phyloP scores from a whole-genome alignment of 2,797 vertebrate species.

The Sarcophilus harrisii region DNA sequence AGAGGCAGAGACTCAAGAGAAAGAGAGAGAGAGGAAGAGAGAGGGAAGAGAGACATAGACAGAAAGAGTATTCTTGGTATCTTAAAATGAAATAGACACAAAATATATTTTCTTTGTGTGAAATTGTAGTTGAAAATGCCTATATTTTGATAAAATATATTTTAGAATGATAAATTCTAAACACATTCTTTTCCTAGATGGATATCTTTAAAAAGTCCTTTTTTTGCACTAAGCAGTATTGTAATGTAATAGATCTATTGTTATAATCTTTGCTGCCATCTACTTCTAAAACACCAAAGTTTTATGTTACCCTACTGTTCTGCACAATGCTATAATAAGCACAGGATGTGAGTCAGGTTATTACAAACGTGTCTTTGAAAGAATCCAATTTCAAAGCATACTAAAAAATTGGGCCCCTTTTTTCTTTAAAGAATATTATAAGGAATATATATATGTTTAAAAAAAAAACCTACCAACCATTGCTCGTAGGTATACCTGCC shows the following conservation, averaged over 20 bases:
- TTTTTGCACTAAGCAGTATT: background rate
- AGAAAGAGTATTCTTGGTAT: background rate
- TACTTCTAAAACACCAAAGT: background rate
- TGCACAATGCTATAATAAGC: background rate
- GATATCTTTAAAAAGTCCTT: background rate
- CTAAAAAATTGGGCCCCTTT: background rate
- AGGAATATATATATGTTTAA: background rate
- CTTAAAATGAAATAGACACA: background rate
- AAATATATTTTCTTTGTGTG: background rate
- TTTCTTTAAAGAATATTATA: background rate
- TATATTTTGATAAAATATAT: background rate
- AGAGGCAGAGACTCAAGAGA: too few relatives aligned
- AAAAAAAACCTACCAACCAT: background rate
- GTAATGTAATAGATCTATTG: background rate
- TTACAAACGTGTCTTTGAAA: constrained; percentile 38
- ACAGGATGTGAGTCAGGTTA: constrained; percentile 74
- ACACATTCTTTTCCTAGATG: background rate
- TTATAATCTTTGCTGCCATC: background rate
- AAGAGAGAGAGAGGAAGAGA: too few relatives aligned
- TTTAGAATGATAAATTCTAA: background rate
- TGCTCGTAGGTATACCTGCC: background rate
- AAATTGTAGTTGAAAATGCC: background rate
- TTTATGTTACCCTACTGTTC: background rate
- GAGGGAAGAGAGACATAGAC: too few relatives aligned
- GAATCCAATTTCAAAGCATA: constrained; percentile 58